A percentile compares a stretch with the other conserved stretches of the same genome.
Evolutionary conservation across 2,888 invertebrate species (phyloP).

Genomic region (Bibio marci): DNA sequence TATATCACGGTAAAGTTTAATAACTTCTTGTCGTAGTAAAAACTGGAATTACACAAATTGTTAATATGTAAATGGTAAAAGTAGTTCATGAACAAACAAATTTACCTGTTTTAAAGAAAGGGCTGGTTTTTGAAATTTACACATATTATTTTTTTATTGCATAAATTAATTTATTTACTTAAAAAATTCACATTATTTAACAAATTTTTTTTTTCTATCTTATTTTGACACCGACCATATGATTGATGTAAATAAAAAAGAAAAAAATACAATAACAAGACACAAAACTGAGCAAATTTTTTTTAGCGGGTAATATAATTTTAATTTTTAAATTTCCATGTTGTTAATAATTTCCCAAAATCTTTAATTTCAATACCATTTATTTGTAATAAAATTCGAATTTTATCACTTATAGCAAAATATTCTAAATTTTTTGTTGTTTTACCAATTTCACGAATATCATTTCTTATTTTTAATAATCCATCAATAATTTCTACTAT

Average conservation of each 20-base stretch:
- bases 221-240: too few species aligned
- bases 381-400: slow-evolving; percentile 42
- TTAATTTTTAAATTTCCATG: slow-evolving; percentile 33
- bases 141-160: slow-evolving; percentile 9
- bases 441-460: slow-evolving; percentile 40
- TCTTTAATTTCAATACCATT: slow-evolving; percentile 53
- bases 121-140: slow-evolving; percentile 31
- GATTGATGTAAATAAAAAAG: too few species aligned
- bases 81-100: slow-evolving; percentile 1
- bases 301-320: not conserved
- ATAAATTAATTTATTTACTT: too few species aligned
- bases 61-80: not conserved
- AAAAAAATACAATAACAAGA: too few species aligned
- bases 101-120: slow-evolving; percentile 44
- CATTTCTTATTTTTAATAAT: slow-evolving; percentile 44
- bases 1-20: slow-evolving; percentile 57
- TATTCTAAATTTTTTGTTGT: slow-evolving; percentile 38
- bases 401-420: slow-evolving; percentile 46
- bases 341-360: slow-evolving; percentile 37
- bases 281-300: too few species aligned
- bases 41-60: slow-evolving; percentile 39
- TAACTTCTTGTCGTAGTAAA: slow-evolving; percentile 58
- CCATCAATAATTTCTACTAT: slow-evolving; percentile 8
- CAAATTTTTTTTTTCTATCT: too few species aligned
- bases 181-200: too few species aligned